Conservation (phyloP, 2,797 vertebrate species). For the Gadopsis marmoratus region DNA sequence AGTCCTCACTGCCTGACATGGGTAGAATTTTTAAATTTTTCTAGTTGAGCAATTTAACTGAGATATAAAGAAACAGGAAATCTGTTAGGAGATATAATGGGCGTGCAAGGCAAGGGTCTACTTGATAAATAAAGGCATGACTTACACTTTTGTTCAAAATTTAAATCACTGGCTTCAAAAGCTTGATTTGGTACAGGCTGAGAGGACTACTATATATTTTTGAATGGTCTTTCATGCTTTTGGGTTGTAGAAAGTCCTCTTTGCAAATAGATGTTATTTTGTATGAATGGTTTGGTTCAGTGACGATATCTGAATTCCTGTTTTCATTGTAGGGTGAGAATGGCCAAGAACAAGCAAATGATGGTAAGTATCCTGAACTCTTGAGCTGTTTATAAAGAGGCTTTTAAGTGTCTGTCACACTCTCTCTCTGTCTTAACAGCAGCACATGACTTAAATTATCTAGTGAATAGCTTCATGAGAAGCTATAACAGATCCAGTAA, state of each 20-base stretch:
- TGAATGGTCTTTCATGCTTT: no score
- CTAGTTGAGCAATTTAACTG: constrained; percentile 13
- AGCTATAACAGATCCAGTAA: constrained; percentile 44
- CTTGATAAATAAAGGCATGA: not conserved
- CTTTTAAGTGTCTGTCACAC: constrained; percentile 28
- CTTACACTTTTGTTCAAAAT: not conserved
- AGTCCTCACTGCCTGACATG: not conserved
- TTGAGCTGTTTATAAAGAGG: constrained; percentile 28
- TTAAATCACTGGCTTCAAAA: no score
- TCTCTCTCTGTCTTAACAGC: constrained; percentile 58
- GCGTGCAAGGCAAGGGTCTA: not conserved
- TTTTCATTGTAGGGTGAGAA: constrained; percentile 77
- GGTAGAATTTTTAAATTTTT: constrained; percentile 4
- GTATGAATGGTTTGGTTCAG: not conserved
- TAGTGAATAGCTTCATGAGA: constrained; percentile 46
- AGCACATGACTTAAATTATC: constrained; percentile 72
- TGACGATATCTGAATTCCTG: constrained; percentile 25
- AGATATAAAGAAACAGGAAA: constrained; percentile 8
- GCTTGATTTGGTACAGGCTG: no score
- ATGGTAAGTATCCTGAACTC: constrained; percentile 76
- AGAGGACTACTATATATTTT: no score
- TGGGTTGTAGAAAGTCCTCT: no score
- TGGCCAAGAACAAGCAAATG: constrained; percentile 75
- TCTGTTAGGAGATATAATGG: not conserved
- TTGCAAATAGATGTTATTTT: no score